phyloP scores from a whole-genome alignment of 2,888 invertebrate species.

The Saturnia pavonia region DNA sequence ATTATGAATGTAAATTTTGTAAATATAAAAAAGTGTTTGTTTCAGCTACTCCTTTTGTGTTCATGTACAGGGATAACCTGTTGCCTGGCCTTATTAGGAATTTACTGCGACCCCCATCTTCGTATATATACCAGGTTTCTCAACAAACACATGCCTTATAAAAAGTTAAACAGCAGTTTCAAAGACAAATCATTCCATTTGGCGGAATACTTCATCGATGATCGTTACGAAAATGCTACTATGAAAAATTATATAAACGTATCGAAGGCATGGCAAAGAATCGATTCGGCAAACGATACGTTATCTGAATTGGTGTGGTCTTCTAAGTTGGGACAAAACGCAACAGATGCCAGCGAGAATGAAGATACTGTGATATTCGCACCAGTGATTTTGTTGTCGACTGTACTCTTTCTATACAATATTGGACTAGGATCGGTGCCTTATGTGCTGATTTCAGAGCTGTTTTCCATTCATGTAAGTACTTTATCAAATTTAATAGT shows the following conservation, averaged over 20 bases:
- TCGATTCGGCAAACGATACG: constrained; percentile 40
- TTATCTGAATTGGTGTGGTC: constrained; percentile 38
- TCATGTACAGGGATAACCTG: constrained; percentile 74
- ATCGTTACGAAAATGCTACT: constrained; percentile 27
- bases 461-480: constrained; percentile 74
- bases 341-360: constrained; percentile 28
- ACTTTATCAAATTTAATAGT: constrained; percentile 18
- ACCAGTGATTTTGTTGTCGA: constrained; percentile 64
- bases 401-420: constrained; percentile 69
- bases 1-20: neutral
- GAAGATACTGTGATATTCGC: constrained; percentile 55
- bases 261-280: constrained; percentile 38
- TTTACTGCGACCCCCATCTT: constrained; percentile 70
- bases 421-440: constrained; percentile 76
- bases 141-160: constrained; percentile 58
- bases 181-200: constrained; percentile 39
- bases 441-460: constrained; percentile 70
- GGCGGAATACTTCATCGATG: constrained; percentile 36
- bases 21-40: constrained; percentile 21
- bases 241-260: constrained; percentile 41
- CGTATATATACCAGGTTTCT: constrained; percentile 64
- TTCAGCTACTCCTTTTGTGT: constrained; percentile 69
- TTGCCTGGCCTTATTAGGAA: constrained; percentile 65
- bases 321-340: constrained; percentile 36
- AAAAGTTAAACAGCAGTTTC: constrained; percentile 35